Evolutionary conservation across 2,113 vertebrate species (phyloP), one percentile per base, ranked within the genome.

Genomic region (Malurus cyaneus): DNA sequence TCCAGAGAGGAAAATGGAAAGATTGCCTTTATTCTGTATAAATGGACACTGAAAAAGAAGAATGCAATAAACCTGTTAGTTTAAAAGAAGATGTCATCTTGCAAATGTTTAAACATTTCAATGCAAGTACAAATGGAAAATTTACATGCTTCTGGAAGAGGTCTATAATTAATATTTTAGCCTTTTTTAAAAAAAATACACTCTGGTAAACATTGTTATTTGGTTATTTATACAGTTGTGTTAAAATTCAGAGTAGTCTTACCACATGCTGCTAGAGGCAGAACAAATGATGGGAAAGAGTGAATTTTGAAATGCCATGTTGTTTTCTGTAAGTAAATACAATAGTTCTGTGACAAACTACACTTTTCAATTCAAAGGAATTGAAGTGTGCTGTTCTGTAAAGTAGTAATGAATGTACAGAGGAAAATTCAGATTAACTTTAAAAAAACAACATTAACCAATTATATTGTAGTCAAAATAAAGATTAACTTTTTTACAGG

Each of bases 271-370:
- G 72, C 77, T 91, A 83, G 61, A 97, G 39, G 67, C 92, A 96
- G 80, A 94, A 56, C 44, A 94, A 93, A 94, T 94, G 80, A 77
- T 92, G 66, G 70, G 72, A 78, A 96, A 95, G 76, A 93, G 54
- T 57, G 62, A 34, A 62, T 94, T 97, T 96, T 91, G 81, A 65
- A 97, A 97, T 94, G 72, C 91, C 32, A 26, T 92, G 67, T 96
- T 97, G 73, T 95, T 96, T 96, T 93, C 80, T 83, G n/a, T 96
- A 94, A 95, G 77, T 97, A 97, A 93, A 93, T 93, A 92, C 66
- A 96, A 85, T 93, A 91, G 62, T 70, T 84, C 69, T 81, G 41
- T 25, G 42, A 76, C 26, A 92, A 89, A 95, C 91, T 39, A 39
- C 39, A 11, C 39, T 10, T 11, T 39, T 39, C 39, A 39, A 39